Evolutionary conservation across 2,797 vertebrate species (phyloP).

Genomic region (Pygocentrus nattereri): DNA sequence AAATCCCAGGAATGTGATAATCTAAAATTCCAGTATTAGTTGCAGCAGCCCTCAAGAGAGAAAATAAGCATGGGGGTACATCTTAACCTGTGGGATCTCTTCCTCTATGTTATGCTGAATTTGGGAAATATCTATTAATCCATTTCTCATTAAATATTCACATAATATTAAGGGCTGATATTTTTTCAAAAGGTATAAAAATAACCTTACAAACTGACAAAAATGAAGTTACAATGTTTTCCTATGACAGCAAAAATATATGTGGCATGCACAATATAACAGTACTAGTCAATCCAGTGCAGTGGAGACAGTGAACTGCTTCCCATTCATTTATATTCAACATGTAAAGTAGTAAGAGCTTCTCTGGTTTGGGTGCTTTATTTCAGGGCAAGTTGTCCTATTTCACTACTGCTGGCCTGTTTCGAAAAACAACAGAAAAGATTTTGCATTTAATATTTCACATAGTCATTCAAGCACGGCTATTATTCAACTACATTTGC

Average conservation of each 20-base stretch:
- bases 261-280: background rate
- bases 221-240: too few relatives aligned
- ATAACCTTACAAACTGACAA: too few relatives aligned
- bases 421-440: slow-evolving; percentile 33
- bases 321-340: slow-evolving; percentile 13
- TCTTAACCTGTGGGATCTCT: too few relatives aligned
- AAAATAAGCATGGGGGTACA: too few relatives aligned
- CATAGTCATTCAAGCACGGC: slow-evolving; percentile 53
- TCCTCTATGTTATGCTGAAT: too few relatives aligned
- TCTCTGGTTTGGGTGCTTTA: background rate
- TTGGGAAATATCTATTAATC: too few relatives aligned
- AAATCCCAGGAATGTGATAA: too few relatives aligned
- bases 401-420: slow-evolving; percentile 29
- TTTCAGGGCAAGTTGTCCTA: slow-evolving; percentile 17
- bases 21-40: too few relatives aligned
- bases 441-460: slow-evolving; percentile 29
- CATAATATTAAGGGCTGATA: too few relatives aligned
- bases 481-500: slow-evolving; percentile 60
- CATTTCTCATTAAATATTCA: too few relatives aligned
- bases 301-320: background rate
- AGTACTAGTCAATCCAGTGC: slow-evolving; percentile 1
- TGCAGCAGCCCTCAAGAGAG: too few relatives aligned
- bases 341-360: background rate
- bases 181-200: too few relatives aligned
- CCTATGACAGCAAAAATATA: background rate